Base-by-base conservation (phyloP, 2,113 vertebrate species). In the Triplophysa tibetana region DNA sequence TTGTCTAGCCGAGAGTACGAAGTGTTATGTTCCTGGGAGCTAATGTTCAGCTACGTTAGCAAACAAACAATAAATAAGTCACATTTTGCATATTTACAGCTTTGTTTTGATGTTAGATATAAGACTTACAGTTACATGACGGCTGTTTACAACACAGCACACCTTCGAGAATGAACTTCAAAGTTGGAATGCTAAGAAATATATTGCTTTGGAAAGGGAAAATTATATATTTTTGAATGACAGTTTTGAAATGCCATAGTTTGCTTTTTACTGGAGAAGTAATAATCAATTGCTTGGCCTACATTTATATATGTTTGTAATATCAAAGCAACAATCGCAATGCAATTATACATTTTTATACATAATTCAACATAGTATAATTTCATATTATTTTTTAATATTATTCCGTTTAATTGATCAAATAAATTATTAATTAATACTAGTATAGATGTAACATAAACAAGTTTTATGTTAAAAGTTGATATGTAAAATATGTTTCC, bases 21-120 rank as follows among this genome's bases (percentile, higher is more conserved):
- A 23, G 2, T 5, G 3, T 23, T 33, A 14, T 60, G 75, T 64
- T 17, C 24, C 50, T 72, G 68, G 63, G 52, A 24, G 75, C 66
- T 26, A 62, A 63, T 24, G 24, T 41, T 33, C 41, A 65, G 65
- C 66, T 66, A 9, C 24, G 41, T 19, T 33, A 70, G 64, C 70
- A 45, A 66, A 12, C 43, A 61, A 58, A 17, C 38, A 52, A 19
- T 50, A 63, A 50, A 50, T 2, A 38, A 43, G 33, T 61, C 1
- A 38, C 33, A 73, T 23, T 41, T 16, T 60, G 14, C 10, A 10
- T 5, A 7, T 41, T 73, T 41, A 23, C 33, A 11, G 4, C 43
- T 43, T 24, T 73, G 17, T 16, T 73, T 33, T 17, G 41, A 24
- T 1, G 54, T 6, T 74, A 17, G 4, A 41, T 43, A 0, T 10